phyloP scores from a whole-genome alignment of 2,888 invertebrate genomes.

The Tenthredo notha region DNA sequence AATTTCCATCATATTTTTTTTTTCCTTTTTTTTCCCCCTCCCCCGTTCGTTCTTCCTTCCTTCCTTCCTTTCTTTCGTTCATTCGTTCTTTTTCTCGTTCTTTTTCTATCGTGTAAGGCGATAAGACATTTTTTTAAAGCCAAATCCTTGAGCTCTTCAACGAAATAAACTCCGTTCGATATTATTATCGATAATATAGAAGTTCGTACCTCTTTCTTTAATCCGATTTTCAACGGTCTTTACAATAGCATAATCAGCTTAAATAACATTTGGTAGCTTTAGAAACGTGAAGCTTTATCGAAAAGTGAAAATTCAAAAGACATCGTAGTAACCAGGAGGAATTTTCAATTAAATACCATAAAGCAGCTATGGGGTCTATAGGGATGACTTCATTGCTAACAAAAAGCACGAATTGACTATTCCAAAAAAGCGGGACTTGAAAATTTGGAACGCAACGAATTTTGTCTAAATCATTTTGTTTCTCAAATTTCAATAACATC shows the following conservation, averaged over 20 bases:
- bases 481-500: background rate
- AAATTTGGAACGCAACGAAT: background rate
- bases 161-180: background rate
- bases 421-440: background rate
- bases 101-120: background rate
- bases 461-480: background rate
- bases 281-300: background rate
- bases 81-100: too few species aligned
- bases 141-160: background rate
- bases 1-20: background rate
- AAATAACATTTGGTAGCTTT: background rate
- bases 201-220: background rate
- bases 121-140: background rate
- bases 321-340: background rate
- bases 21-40: background rate
- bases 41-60: too few species aligned
- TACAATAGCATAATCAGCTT: background rate
- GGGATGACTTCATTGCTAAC: too few species aligned
- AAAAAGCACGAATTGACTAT: background rate
- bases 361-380: too few species aligned
- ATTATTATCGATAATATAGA: conserved; percentile 10
- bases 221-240: background rate
- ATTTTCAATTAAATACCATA: background rate
- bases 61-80: background rate
- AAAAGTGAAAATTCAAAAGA: background rate